phyloP scores from a whole-genome alignment of 2,113 vertebrate species.

The Larimichthys polyactis region DNA sequence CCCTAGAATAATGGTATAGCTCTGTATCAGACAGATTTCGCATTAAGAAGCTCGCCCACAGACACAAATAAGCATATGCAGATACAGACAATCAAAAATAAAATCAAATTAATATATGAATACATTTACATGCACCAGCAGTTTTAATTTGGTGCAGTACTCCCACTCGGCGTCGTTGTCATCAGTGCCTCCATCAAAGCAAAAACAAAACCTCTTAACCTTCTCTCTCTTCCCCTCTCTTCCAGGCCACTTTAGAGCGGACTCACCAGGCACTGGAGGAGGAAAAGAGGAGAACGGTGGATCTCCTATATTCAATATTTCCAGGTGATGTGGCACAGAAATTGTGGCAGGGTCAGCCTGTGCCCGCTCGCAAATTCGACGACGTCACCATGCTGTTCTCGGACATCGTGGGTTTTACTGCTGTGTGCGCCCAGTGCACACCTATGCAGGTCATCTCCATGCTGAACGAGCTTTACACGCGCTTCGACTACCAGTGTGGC shows the following conservation, averaged over 20 bases:
- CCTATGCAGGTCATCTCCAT: constrained; percentile 99
- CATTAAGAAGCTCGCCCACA: constrained; percentile 28
- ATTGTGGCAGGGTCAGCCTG: constrained; percentile 95
- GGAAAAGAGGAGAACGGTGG: constrained; percentile 97
- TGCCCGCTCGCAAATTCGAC: constrained; percentile 96
- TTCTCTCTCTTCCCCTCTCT: constrained; percentile 14
- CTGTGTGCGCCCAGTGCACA: constrained; percentile 96
- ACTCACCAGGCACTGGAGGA: constrained; percentile 97
- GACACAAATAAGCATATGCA: constrained; percentile 43
- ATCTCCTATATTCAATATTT: constrained; percentile 98
- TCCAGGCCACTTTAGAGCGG: constrained; percentile 91
- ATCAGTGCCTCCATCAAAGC: constrained; percentile 31
- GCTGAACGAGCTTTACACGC: constrained; percentile 97
- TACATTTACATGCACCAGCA: constrained; percentile 23
- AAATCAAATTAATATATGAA: constrained; percentile 41
- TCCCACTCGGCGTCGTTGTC: constrained; percentile 35
- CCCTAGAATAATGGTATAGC: constrained; percentile 41
- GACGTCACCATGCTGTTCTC: constrained; percentile 99
- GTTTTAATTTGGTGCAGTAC: constrained; percentile 51
- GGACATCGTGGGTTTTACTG: constrained; percentile 98
- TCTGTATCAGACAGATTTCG: constrained; percentile 28
- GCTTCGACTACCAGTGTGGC: constrained; percentile 98
- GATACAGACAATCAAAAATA: constrained; percentile 35
- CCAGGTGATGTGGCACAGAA: constrained; percentile 97
- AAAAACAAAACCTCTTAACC: constrained; percentile 33